These are phyloP conservation scores for Heteractis magnifica DNA, from an alignment of 92 coral and sea anemone genomes.

Conservation along the genomic window DNA sequence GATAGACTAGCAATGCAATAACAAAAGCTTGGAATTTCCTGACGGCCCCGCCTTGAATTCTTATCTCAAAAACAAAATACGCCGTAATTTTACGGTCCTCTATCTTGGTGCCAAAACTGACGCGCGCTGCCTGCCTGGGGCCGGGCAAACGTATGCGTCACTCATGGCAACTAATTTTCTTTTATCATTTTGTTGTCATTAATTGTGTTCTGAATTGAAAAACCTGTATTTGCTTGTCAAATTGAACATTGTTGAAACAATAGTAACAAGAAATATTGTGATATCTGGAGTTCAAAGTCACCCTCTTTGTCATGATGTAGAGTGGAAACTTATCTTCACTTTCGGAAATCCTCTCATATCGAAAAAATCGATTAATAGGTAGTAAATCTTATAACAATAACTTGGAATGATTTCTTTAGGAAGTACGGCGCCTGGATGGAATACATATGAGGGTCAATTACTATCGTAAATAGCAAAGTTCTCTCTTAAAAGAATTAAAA, in stretches of 20 bases:
- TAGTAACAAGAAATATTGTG: conserved; percentile 1
- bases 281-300: neutral
- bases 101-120: neutral
- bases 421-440: neutral
- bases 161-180: neutral
- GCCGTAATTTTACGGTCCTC: neutral
- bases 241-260: neutral
- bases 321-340: neutral
- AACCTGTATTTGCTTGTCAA: neutral
- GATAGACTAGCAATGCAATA: neutral
- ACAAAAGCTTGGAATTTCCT: neutral
- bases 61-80: neutral
- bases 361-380: neutral
- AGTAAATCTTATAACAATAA: neutral
- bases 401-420: neutral
- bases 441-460: too few species aligned
- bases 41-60: neutral
- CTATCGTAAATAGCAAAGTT: too few species aligned
- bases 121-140: neutral
- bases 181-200: neutral
- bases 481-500: neutral
- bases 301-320: neutral
- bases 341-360: neutral
- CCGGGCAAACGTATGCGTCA: neutral
- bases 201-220: neutral